These are phyloP conservation scores for Aphis craccivora DNA, from an alignment of 1,140 invertebrate genomes.

Conservation along the genomic window DNA sequence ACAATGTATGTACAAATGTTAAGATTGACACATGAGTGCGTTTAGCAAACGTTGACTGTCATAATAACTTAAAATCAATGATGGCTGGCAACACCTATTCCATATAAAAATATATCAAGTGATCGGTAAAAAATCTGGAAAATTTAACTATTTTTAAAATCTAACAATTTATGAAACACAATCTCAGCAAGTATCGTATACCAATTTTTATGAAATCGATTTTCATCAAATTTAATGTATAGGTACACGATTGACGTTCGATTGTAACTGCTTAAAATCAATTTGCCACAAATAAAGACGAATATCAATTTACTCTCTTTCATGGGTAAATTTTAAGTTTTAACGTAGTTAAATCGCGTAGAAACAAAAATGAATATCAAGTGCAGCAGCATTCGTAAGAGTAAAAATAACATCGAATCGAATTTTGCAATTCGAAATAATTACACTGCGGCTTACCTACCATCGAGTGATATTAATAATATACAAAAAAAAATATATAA, in stretches of 20 bases:
- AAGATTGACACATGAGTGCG: not conserved
- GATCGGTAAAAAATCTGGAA: not conserved
- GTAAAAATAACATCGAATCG: too few relatives aligned
- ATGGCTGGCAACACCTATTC: not conserved
- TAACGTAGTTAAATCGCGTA: not conserved
- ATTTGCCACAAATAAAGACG: not conserved
- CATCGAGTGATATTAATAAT: not conserved
- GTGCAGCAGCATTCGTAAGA: not conserved
- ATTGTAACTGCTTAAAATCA: not conserved
- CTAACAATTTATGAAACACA: not conserved
- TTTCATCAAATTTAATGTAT: too few relatives aligned
- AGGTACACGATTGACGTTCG: not conserved
- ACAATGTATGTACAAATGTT: not conserved
- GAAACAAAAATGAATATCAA: not conserved
- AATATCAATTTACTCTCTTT: not conserved
- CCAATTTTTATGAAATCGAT: not conserved
- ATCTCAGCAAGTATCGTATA: too few relatives aligned
- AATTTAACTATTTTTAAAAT: not conserved
- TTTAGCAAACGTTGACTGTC: not conserved
- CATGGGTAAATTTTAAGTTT: not conserved
- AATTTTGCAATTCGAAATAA: not conserved
- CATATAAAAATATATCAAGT: not conserved
- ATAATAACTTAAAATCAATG: not conserved
- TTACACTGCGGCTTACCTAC: not conserved
- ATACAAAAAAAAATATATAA: not conserved